Percentiles rank a stretch among this genome's conserved stretches.
Conservation (phyloP, 2,888 invertebrate species). For the Ctena decussata region DNA sequence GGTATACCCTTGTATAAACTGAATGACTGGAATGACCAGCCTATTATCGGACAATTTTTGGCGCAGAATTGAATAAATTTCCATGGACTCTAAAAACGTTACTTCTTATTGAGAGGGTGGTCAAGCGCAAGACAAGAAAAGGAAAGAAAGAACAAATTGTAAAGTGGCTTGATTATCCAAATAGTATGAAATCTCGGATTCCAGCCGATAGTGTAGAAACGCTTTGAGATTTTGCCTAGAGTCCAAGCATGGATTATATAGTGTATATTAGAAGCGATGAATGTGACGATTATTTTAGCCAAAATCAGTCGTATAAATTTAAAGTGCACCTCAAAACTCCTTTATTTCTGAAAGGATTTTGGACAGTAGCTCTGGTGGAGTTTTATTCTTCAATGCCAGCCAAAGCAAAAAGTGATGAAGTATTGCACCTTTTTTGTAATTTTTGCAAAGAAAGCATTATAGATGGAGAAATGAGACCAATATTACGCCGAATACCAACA, state of each 20-base stretch:
- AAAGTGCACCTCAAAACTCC: background rate
- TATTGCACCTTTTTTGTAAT: conserved; percentile 2
- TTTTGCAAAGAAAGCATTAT: conserved; percentile 16
- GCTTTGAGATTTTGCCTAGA: background rate
- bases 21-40: background rate
- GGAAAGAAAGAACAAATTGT: background rate
- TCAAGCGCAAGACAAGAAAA: background rate
- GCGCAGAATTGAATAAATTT: conserved; percentile 13
- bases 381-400: background rate
- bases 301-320: conserved; percentile 11
- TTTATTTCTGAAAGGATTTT: conserved; percentile 7
- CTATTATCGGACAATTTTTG: conserved; percentile 12
- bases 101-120: background rate
- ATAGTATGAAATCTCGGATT: background rate
- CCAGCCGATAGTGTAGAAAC: background rate
- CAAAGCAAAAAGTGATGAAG: background rate
- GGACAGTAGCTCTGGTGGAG: background rate
- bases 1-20: background rate
- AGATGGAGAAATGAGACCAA: background rate
- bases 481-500: background rate
- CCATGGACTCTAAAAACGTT: background rate
- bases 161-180: background rate
- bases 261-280: conserved; percentile 6
- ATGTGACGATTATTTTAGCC: conserved; percentile 6
- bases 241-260: background rate